These are phyloP conservation scores for Oryzias celebensis DNA, from an alignment of 2,113 vertebrate genomes.

Conservation along the genomic window DNA sequence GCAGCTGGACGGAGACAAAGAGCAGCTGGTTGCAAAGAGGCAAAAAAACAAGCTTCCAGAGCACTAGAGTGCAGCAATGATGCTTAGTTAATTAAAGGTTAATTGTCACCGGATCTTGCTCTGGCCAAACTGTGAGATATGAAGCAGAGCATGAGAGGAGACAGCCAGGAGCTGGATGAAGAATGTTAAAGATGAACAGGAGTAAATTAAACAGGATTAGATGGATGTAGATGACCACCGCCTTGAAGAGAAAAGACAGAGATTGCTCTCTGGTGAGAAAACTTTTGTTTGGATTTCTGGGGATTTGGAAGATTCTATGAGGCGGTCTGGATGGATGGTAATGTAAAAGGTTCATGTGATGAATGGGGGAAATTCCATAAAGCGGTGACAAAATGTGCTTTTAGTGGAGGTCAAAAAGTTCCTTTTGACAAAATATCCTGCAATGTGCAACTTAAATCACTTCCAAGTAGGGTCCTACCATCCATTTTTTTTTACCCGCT, in stretches of 20 bases:
- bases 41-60: constrained; percentile 43
- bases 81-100: constrained; percentile 64
- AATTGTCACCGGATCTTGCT: constrained; percentile 55
- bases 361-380: constrained; percentile 17
- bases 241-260: background rate
- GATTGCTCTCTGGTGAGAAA: background rate
- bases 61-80: constrained; percentile 34
- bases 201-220: background rate
- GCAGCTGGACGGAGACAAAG: constrained; percentile 34
- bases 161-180: constrained; percentile 1
- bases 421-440: background rate
- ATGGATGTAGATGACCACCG: background rate
- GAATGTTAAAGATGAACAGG: background rate
- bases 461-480: too few species aligned
- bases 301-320: background rate
- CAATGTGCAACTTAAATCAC: too few species aligned
- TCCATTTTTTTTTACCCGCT: too few species aligned
- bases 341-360: constrained; percentile 4
- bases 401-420: background rate
- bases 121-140: constrained; percentile 16
- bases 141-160: constrained; percentile 18
- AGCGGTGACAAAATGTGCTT: constrained; percentile 8
- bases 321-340: background rate
- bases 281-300: background rate
- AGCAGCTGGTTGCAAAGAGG: constrained; percentile 63